phyloP scores from a whole-genome alignment of 2,888 invertebrate species.

The Habrosyne pyritoides region DNA sequence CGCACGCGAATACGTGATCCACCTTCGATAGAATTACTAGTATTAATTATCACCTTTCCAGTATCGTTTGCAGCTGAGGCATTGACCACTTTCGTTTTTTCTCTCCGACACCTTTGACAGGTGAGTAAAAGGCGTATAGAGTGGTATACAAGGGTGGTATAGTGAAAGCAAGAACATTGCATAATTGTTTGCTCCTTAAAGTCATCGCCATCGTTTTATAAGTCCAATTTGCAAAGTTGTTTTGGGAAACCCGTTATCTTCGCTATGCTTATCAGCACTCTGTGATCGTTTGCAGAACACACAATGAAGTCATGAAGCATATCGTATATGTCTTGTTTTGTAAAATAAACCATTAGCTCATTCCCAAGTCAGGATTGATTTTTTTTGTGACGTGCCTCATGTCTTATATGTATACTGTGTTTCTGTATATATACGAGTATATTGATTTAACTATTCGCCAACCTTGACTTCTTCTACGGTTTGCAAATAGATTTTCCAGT shows the following conservation, averaged over 20 bases:
- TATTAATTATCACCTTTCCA: constrained; percentile 63
- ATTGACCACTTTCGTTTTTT: constrained; percentile 53
- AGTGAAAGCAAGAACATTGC: constrained; percentile 55
- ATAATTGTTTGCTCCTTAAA: constrained; percentile 46
- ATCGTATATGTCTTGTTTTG: constrained; percentile 39
- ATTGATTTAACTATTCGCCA: no score
- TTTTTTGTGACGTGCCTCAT: constrained; percentile 1
- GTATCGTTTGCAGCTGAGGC: constrained; percentile 33
- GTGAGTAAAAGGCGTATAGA: constrained; percentile 40
- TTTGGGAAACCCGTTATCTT: constrained; percentile 20
- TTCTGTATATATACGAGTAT: no score
- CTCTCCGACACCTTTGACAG: constrained; percentile 41
- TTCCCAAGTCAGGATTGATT: constrained; percentile 11
- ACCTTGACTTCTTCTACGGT: neutral
- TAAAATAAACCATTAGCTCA: constrained; percentile 37
- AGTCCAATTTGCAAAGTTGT: constrained; percentile 6
- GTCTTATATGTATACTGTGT: neutral
- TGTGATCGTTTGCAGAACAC: constrained; percentile 33
- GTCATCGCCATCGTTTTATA: constrained; percentile 20
- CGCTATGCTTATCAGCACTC: constrained; percentile 39
- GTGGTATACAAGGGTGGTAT: constrained; percentile 39
- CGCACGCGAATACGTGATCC: constrained; percentile 26
- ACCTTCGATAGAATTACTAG: constrained; percentile 45
- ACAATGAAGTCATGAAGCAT: constrained; percentile 60
- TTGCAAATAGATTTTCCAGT: no score